Evolutionary conservation across 1,140 invertebrate species (phyloP), one percentile per base, ranked within the genome.

Genomic region (Drosophila albomicans): DNA sequence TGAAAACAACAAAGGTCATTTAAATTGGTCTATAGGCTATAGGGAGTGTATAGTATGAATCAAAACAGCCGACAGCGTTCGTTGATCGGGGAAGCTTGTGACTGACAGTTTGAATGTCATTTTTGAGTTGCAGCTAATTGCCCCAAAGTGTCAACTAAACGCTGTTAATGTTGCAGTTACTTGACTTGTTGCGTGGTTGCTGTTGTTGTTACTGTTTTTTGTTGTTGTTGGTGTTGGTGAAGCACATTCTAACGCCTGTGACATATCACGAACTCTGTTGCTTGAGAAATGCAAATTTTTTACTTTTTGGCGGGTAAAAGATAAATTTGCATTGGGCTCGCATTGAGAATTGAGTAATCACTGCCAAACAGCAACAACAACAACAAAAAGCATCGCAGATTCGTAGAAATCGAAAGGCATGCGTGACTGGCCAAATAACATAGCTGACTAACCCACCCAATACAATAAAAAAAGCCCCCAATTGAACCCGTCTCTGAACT

Each of bases 221-320:
- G 15, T 16, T 45, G 41, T 1, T 13, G 41, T 38, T 48, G 28
- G 5, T 38, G 10, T 52, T 54, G 49, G 48, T 62, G 49, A 48
- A 51, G 66, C 75, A 78, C 82, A 86, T 85, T 85, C 81, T 85
- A 85, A 86, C 81, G 81, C 82, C 82, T 79, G 82, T 85, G 81
- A 85, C 81, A 85, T 85, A 85, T 85, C 81, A 85, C 81, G 81
- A 81, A 81, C 78, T 81, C 61, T 81, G 67, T 65, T 16, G 45
- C 61, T 62, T 51, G 65, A 61, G 79, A 85, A 86, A 85, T 85
- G 81, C 81, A 85, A 85, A 85, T 82, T 79, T 77, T 70, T 65
- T 25, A 25, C 20, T 38, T 56, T 13, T 25, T 6, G 8, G 5
- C 5, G 25, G 58, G 49, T 48, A 62, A 61, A 62, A 38, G 71